phyloP scores from a whole-genome alignment of 2,113 vertebrate genomes.

The Myotis brandtii region DNA sequence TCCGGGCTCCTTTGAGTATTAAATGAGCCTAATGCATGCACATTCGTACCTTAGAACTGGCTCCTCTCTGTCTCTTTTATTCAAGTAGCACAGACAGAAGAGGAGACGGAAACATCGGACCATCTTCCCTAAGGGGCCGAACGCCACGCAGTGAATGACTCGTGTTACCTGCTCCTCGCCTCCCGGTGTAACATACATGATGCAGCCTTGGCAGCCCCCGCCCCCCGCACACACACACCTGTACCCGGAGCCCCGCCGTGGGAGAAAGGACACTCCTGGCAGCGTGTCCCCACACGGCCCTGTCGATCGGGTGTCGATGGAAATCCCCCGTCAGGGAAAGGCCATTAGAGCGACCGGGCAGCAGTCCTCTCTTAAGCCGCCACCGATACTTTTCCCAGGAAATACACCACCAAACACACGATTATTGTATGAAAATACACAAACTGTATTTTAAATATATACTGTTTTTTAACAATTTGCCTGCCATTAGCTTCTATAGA shows the following conservation, averaged over 20 bases:
- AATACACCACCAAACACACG: neutral
- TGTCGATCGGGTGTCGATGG: neutral
- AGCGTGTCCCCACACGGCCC: neutral
- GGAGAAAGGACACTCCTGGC: neutral
- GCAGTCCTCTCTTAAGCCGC: neutral
- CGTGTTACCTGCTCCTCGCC: neutral
- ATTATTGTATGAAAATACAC: slow-evolving; percentile 75
- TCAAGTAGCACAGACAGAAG: neutral
- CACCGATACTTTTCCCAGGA: too few relatives aligned
- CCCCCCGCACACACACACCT: neutral
- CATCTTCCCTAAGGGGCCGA: neutral
- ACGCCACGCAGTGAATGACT: neutral
- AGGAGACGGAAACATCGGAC: neutral
- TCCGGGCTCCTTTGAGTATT: neutral
- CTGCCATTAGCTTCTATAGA: too few relatives aligned
- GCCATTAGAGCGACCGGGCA: neutral
- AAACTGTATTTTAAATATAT: slow-evolving; percentile 86
- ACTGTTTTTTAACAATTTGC: too few relatives aligned
- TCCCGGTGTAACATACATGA: neutral
- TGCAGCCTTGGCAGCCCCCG: neutral
- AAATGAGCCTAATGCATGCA: neutral
- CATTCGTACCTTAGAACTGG: neutral
- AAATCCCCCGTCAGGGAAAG: neutral
- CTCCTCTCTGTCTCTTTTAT: neutral
- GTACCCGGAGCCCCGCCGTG: neutral